Percentiles rank a stretch among this genome's conserved stretches.
phyloP scores from a whole-genome alignment of 1,140 invertebrate genomes.

The Cepaea nemoralis region DNA sequence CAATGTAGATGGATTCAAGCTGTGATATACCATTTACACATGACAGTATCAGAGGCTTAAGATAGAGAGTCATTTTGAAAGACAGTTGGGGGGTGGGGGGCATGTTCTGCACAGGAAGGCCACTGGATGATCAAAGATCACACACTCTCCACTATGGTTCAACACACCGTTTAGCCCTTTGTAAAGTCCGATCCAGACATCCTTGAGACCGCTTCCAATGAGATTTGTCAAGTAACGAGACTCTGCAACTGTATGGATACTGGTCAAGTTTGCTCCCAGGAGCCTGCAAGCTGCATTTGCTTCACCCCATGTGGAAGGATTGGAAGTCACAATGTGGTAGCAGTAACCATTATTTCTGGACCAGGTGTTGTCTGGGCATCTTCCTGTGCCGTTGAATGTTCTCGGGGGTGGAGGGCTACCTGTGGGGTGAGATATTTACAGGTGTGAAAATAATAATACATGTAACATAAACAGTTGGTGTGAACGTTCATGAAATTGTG shows the following conservation, averaged over 20 bases:
- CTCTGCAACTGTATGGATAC: constrained; percentile 52
- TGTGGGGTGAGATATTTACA: not conserved
- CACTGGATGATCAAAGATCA: too few species aligned
- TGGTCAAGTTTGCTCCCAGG: constrained; percentile 46
- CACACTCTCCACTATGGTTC: too few species aligned
- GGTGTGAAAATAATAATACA: too few species aligned
- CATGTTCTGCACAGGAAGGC: too few species aligned
- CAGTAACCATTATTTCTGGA: constrained; percentile 20
- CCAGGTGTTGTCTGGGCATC: constrained; percentile 32
- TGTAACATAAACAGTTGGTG: too few species aligned
- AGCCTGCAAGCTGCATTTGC: constrained; percentile 49
- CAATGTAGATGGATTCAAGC: too few species aligned
- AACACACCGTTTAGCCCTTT: too few species aligned
- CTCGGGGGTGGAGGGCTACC: constrained; percentile 13
- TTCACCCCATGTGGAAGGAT: constrained; percentile 46
- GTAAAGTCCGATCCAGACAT: constrained; percentile 43
- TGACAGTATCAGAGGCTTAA: too few species aligned
- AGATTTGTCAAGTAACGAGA: constrained; percentile 46
- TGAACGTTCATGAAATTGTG: too few species aligned
- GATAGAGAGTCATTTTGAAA: too few species aligned
- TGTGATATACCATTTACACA: too few species aligned
- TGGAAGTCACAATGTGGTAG: constrained; percentile 31
- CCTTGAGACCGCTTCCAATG: constrained; percentile 16
- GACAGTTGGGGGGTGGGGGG: too few species aligned
- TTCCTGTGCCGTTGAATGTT: not conserved